Percentiles rank a stretch among this genome's conserved stretches.
Conservation (phyloP, 1,140 invertebrate species). For the Idris sp. region DNA sequence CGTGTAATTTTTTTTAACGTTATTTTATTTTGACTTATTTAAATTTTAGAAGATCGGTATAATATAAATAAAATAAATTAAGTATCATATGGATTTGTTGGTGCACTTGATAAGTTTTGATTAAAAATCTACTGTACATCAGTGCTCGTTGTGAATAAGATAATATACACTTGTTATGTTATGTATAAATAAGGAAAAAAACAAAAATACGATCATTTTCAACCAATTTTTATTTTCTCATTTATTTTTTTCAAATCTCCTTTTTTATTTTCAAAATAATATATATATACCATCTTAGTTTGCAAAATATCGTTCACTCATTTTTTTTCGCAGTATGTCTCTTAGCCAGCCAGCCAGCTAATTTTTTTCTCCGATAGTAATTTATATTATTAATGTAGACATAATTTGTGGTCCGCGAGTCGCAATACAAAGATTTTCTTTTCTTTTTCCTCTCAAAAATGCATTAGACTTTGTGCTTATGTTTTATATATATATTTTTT, state of each 20-base stretch:
- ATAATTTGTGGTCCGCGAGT: constrained; percentile 59
- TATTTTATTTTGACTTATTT: not conserved
- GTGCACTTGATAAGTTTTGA: constrained; percentile 23
- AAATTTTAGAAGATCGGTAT: no score
- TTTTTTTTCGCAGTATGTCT: constrained; percentile 39
- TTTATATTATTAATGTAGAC: constrained; percentile 48
- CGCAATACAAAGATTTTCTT: constrained; percentile 51
- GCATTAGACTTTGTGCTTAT: no score
- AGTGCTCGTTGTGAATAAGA: constrained; percentile 40
- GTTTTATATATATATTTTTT: constrained; percentile 2
- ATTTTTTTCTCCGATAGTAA: constrained; percentile 3
- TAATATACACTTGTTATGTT: constrained; percentile 44
- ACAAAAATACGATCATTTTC: constrained; percentile 54
- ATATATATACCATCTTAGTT: constrained; percentile 53
- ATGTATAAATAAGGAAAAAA: constrained; percentile 58
- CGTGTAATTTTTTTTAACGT: not conserved
- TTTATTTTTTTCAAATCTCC: constrained; percentile 37
- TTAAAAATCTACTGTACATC: constrained; percentile 47
- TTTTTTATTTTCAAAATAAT: constrained; percentile 53
- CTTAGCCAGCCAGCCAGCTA: constrained; percentile 53
- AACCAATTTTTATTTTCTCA: constrained; percentile 62
- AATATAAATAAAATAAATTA: constrained; percentile 5
- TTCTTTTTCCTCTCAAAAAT: constrained; percentile 8
- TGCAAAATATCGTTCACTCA: constrained; percentile 63
- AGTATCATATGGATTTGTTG: constrained; percentile 21